A percentile compares a stretch with the other conserved stretches of the same genome.
These are phyloP conservation scores for Corythornis madagascariensis DNA, from an alignment of 2,113 vertebrate genomes.

Conservation along the genomic window DNA sequence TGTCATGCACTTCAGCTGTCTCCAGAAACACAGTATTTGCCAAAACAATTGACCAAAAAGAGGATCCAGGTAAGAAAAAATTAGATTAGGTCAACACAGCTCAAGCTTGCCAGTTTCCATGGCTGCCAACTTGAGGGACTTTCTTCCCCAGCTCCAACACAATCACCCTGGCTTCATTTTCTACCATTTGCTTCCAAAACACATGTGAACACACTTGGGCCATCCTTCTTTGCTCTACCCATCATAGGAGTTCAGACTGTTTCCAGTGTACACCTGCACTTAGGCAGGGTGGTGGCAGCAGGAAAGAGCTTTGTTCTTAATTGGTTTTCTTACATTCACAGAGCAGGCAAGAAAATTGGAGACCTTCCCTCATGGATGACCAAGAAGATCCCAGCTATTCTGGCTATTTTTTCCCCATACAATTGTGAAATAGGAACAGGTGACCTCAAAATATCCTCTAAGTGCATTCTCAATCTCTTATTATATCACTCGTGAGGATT, in stretches of 20 bases:
- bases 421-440: background rate
- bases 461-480: background rate
- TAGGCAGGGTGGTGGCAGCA: background rate
- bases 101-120: background rate
- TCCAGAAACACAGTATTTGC: background rate
- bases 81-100: background rate
- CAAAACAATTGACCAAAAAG: background rate
- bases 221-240: background rate
- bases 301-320: background rate
- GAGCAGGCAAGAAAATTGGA: background rate
- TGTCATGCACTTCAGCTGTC: background rate
- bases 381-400: background rate
- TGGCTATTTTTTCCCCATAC: background rate
- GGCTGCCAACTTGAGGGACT: background rate
- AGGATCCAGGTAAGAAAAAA: background rate
- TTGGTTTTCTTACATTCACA: background rate
- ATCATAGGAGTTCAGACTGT: background rate
- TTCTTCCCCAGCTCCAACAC: background rate
- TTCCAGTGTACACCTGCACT: background rate
- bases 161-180: background rate
- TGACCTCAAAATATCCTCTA: background rate
- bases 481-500: background rate
- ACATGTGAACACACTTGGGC: background rate
- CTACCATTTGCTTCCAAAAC: background rate
- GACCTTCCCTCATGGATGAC: background rate